Evolutionary conservation across 2,113 vertebrate species (phyloP), one percentile per base, ranked within the genome.

Genomic region (Narcine bancroftii): DNA sequence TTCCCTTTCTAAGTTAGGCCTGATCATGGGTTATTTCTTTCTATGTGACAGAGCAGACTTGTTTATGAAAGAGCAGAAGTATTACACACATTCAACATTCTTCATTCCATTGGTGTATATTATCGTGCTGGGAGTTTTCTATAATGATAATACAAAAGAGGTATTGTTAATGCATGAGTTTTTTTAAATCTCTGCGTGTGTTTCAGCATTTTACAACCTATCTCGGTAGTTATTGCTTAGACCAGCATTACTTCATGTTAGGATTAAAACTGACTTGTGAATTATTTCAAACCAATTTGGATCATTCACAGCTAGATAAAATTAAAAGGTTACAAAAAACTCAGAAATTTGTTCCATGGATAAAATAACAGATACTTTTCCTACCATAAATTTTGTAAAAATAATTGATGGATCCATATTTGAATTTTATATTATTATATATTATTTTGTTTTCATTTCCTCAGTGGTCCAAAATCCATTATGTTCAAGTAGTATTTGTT

Each of bases 31-130:
- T 71, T 99, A 99, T 95, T 99, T 99, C 95, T 99, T 98, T 95
- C 96, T 99, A 0, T 99, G 98, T 93, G 99, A 99, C 95, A 95
- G 98, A 94, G 98, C 97, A 72, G 96, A 99, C 93, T 95, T 99
- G 56, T 99, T 99, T 94, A 99, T 99, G 98, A 99, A 99, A 94
- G 99, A 99, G 95, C 99, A 99, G 94, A 99, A 99, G 94, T 98
- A 98, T 95, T 99, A 99, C 94, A 98, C 98, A 0, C 98, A 99
- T 94, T 97, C 98, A 6, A 97, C 97, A 19, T 99, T 99, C 95
- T 99, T 99, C 96, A 97, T 99, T 93, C 99, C 98, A 0, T 97
- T 99, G 92, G 93, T 98, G 94, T 99, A 98, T 93, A 97, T 99
- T 93, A 95, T 99, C 94, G 96, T 99, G 92, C 95, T 99, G 95